Base-by-base conservation (phyloP, 2,113 vertebrate genomes). In the Bothrops jararaca region DNA sequence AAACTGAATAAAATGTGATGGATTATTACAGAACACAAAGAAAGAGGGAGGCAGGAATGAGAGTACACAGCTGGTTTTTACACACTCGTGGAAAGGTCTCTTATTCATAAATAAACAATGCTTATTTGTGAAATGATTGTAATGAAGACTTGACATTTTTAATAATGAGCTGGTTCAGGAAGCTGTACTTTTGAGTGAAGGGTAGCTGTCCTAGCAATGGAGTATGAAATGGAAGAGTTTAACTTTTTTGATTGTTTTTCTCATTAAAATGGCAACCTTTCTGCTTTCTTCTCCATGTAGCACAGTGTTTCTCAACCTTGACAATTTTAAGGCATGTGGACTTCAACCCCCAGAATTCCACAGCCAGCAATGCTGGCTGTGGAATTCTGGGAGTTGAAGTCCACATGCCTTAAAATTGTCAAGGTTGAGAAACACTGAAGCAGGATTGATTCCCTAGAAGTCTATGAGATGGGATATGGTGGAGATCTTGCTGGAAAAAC, bases 11-110 rank as follows among this genome's bases (percentile, higher is more conserved):
- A 50, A 1, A 13, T 10, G 74, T 15, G 8, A 86, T 86, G 2
- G 48, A 11, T 50, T 95, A 93, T 50, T 95, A 93, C 86, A 56
- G 2, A 90, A 24, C 42, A 86, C 3, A 23, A n/a, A 2, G 58
- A 53, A 86, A 13, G 13, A 94, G 9, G 10, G 15, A 90, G 23
- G 26, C 88, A 91, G 20, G 52, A 85, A 23, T 24, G 24, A 80
- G 91, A 87, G 85, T 18, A 42, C 13, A 5, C 52, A 91, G 56
- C 22, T 57, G 39, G 56, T 24, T 57, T 86, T 48, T 86, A 10
- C 10, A 60, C 53, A 64, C 18, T 39, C 24, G 1, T 29, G 52
- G 34, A 80, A 80, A 80, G 34, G 74, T 80, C 74, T 80, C 74
- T 80, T 42, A 22, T 80, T 80, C 74, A 80, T 42, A 42, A 80